phyloP scores from a whole-genome alignment of 2,797 vertebrate genomes.

The Chaetophractus vellerosus region DNA sequence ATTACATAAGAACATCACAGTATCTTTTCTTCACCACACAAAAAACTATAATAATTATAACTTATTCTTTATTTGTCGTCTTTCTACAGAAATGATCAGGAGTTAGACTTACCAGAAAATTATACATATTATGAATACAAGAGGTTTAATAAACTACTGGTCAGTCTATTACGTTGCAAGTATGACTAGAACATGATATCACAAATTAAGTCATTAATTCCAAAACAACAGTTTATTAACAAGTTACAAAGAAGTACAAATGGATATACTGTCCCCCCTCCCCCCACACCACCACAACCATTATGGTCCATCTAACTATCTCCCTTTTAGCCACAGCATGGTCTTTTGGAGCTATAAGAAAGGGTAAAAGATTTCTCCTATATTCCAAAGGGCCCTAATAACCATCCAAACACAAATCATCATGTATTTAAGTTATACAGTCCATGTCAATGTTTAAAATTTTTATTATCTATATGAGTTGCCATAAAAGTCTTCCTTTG shows the following conservation, averaged over 20 bases:
- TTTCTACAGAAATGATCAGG: constrained; percentile 84
- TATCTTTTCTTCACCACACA: constrained; percentile 84
- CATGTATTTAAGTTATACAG: constrained; percentile 69
- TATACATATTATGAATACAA: constrained; percentile 82
- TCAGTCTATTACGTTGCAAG: constrained; percentile 72
- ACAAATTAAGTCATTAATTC: constrained; percentile 84
- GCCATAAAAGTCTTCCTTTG: constrained; percentile 55
- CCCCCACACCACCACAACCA: background rate
- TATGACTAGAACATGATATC: constrained; percentile 81
- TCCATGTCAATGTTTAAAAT: constrained; percentile 35
- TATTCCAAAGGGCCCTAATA: constrained; percentile 58
- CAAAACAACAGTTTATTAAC: constrained; percentile 86
- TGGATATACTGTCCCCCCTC: constrained; percentile 71
- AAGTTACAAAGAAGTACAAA: constrained; percentile 84
- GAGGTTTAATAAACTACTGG: constrained; percentile 76
- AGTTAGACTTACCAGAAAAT: constrained; percentile 80
- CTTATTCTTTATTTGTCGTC: constrained; percentile 85
- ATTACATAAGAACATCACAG: constrained; percentile 76
- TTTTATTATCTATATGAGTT: constrained; percentile 64
- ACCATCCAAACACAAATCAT: constrained; percentile 45
- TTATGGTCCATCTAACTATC: constrained; percentile 69
- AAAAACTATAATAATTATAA: constrained; percentile 82
- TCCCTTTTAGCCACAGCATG: constrained; percentile 68
- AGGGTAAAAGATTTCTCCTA: constrained; percentile 56
- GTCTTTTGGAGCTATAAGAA: constrained; percentile 62